Base-by-base conservation (phyloP, 2,113 vertebrate genomes). In the Scortum barcoo region DNA sequence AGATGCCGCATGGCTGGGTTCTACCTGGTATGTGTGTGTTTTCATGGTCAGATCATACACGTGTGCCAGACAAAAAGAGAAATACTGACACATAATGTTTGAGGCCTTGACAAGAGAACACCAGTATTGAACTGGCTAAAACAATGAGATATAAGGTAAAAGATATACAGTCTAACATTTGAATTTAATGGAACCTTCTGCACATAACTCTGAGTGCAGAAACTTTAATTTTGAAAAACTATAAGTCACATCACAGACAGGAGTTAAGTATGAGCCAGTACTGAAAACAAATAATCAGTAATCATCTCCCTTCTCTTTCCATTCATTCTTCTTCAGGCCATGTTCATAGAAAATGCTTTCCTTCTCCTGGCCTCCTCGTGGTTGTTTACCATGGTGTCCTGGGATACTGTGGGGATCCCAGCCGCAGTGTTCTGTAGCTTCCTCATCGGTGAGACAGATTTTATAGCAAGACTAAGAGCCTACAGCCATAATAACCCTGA, bases 331-430 rank as follows among this genome's bases (percentile, higher is more conserved):
- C 61, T 60, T 72, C 57, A 94, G 94, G 91, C 61, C 60, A 95
- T 95, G 93, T 93, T 94, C 72, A 1, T 94, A 42, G 97, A 97
- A 86, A 97, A 97, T 17, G 76, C 76, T 0, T 62, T 96, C 38
- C 96, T 97, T 58, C 86, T 97, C 83, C 91, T 97, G 66, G 73
- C 96, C 83, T 96, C 95, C 46, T 96, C 96, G 0, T 92, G 87
- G 84, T 93, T 96, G 74, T 95, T 96, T 69, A 96, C 94, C 58
- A 92, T 84, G 86, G 91, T 94, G 5, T 91, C 91, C 17, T 95
- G 95, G 95, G 92, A 63, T 62, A 95, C 94, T 78, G 88, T 97
- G 48, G 92, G 92, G 3, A 68, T 96, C 20, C 85, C 91, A 0
- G 92, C 90, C 4, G 94, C 95, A 0, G 80, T 95, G 51, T 88